Evolutionary conservation across 2,797 vertebrate genomes (phyloP).

Genomic region (Hozukius guyotensis): DNA sequence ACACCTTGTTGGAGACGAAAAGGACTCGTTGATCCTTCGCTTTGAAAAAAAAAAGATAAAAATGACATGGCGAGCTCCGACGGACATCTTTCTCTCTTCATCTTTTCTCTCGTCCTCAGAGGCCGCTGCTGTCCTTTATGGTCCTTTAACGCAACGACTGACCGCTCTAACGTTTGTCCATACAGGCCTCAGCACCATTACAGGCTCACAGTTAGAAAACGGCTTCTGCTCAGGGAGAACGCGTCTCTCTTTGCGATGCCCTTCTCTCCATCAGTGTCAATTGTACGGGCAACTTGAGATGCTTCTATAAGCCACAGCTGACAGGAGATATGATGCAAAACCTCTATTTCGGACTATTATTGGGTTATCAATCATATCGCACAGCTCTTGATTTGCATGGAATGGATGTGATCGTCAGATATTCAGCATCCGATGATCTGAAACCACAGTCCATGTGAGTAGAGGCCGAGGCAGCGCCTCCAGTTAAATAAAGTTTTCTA

Average conservation of each 20-base stretch:
- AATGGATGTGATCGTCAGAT: constrained; percentile 9
- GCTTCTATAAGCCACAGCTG: constrained; percentile 4
- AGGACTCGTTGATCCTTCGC: constrained; percentile 43
- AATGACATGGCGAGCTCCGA: constrained; percentile 27
- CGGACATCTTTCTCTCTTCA: constrained; percentile 1
- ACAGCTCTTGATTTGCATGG: constrained; percentile 24
- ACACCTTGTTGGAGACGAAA: constrained; percentile 36
- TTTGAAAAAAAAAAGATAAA: not conserved
- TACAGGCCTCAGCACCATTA: constrained; percentile 14
- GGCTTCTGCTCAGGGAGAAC: constrained; percentile 10
- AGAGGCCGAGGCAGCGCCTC: constrained; percentile 8
- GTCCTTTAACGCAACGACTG: constrained; percentile 21
- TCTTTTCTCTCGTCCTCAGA: constrained; percentile 26
- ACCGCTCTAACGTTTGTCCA: constrained; percentile 6
- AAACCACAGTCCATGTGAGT: constrained; percentile 27
- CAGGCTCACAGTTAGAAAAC: constrained; percentile 16
- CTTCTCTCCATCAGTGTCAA: constrained; percentile 15
- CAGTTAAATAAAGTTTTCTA: constrained; percentile 10
- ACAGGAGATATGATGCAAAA: not conserved
- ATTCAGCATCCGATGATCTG: constrained; percentile 14
- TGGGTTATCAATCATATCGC: constrained; percentile 10
- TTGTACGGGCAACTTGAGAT: not conserved
- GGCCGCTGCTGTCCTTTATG: constrained; percentile 27
- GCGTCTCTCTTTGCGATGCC: not conserved
- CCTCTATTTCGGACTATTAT: constrained; percentile 12